Conservation (phyloP, 2,113 vertebrate species). For the Embiotoca jacksoni region DNA sequence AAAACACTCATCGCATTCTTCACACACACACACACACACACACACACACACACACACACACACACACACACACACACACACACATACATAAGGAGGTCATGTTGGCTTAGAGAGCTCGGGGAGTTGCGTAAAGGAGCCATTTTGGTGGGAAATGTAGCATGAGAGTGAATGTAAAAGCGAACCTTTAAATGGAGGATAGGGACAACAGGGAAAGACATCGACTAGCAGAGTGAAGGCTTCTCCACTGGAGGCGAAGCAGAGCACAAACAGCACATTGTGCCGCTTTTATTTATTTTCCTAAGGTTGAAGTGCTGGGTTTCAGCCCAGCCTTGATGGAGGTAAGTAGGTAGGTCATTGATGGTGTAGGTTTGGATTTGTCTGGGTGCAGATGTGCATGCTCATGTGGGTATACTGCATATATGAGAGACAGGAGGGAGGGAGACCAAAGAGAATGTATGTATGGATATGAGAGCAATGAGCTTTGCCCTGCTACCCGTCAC, state of each 20-base stretch:
- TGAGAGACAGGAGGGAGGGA: slow-evolving; percentile 22
- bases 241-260: slow-evolving; percentile 56
- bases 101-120: slow-evolving; percentile 73
- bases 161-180: slow-evolving; percentile 67
- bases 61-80: slow-evolving; percentile 40
- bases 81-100: slow-evolving; percentile 63
- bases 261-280: slow-evolving; percentile 78
- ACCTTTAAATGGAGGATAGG: slow-evolving; percentile 65
- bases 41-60: slow-evolving; percentile 50
- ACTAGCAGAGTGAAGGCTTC: slow-evolving; percentile 57
- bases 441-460: slow-evolving; percentile 42
- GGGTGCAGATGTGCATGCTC: slow-evolving; percentile 31
- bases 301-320: slow-evolving; percentile 73
- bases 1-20: slow-evolving; percentile 76
- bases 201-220: slow-evolving; percentile 64
- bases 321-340: slow-evolving; percentile 55
- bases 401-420: slow-evolving; percentile 41
- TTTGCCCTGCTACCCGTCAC: slow-evolving; percentile 36
- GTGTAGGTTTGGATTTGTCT: slow-evolving; percentile 44
- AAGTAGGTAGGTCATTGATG: slow-evolving; percentile 36
- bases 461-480: slow-evolving; percentile 64
- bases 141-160: slow-evolving; percentile 78
- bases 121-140: slow-evolving; percentile 75
- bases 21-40: slow-evolving; percentile 47
- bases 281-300: slow-evolving; percentile 79